Evolutionary conservation across 2,888 invertebrate genomes (phyloP).

Genomic region (Microctonus aethiopoides): DNA sequence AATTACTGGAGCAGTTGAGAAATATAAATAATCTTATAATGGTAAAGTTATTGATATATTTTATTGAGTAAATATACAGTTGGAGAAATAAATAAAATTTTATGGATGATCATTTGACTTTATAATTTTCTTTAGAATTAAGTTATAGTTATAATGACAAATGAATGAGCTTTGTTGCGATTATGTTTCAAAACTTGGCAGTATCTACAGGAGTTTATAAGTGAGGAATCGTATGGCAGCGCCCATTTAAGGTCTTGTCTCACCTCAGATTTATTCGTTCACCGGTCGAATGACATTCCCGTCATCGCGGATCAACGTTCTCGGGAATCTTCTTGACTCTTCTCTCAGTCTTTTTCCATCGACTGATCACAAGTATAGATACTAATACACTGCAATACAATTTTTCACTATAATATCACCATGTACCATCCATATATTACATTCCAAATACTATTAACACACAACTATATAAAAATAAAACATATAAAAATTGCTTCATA

Average conservation of each 20-base stretch:
- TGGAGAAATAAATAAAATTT: background rate
- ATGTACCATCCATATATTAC: background rate
- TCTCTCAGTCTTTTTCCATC: conserved; percentile 21
- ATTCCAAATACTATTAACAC: background rate
- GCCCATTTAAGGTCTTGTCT: conserved; percentile 47
- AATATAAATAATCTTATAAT: too few relatives aligned
- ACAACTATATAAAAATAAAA: background rate
- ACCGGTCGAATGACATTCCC: conserved; percentile 55
- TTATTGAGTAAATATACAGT: background rate
- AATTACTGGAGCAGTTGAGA: too few relatives aligned
- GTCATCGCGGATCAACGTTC: conserved; percentile 57
- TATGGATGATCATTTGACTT: too few relatives aligned
- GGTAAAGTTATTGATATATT: background rate
- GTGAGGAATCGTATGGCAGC: conserved; percentile 39
- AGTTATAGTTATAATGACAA: background rate
- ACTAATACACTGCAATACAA: background rate
- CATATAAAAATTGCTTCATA: background rate
- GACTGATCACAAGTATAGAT: conserved; percentile 26
- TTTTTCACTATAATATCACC: background rate
- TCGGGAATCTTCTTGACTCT: conserved; percentile 46
- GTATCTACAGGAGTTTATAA: conserved; percentile 3
- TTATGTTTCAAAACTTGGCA: background rate
- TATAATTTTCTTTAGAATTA: too few relatives aligned
- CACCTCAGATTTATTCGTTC: conserved; percentile 48
- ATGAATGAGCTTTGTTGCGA: background rate